These are phyloP conservation scores for Cephus sareptanus DNA, from an alignment of 2,888 invertebrate species.

Conservation along the genomic window DNA sequence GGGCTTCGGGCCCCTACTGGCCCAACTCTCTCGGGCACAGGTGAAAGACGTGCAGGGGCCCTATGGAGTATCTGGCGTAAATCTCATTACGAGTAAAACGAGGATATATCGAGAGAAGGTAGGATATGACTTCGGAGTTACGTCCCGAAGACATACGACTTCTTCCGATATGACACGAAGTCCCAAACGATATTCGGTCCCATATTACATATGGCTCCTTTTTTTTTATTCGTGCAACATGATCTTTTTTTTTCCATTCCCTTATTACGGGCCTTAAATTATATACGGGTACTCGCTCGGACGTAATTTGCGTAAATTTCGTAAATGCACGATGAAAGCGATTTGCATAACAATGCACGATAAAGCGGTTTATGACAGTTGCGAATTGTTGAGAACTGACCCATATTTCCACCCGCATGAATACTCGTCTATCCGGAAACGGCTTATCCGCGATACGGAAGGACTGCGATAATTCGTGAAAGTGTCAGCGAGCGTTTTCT, in stretches of 20 bases:
- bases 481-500: constrained; percentile 47
- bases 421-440: background rate
- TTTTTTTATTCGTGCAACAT: background rate
- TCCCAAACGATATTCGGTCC: background rate
- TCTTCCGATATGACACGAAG: background rate
- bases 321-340: background rate
- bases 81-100: background rate
- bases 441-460: constrained; percentile 17
- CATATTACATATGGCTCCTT: background rate
- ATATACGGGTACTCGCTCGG: background rate
- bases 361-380: background rate
- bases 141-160: background rate
- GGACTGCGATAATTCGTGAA: constrained; percentile 45
- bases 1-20: background rate
- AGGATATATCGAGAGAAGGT: constrained; percentile 8
- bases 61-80: background rate
- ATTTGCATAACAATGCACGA: constrained; percentile 33
- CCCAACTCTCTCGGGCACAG: constrained; percentile 32
- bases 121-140: constrained; percentile 21
- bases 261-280: background rate
- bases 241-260: background rate
- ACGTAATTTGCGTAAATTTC: background rate
- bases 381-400: constrained; percentile 1
- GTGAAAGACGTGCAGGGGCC: constrained; percentile 40
- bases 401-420: constrained; percentile 9